A percentile compares a stretch with the other conserved stretches of the same genome.
These are phyloP conservation scores for Hesperia comma DNA, from an alignment of 2,888 invertebrate species.

Conservation along the genomic window DNA sequence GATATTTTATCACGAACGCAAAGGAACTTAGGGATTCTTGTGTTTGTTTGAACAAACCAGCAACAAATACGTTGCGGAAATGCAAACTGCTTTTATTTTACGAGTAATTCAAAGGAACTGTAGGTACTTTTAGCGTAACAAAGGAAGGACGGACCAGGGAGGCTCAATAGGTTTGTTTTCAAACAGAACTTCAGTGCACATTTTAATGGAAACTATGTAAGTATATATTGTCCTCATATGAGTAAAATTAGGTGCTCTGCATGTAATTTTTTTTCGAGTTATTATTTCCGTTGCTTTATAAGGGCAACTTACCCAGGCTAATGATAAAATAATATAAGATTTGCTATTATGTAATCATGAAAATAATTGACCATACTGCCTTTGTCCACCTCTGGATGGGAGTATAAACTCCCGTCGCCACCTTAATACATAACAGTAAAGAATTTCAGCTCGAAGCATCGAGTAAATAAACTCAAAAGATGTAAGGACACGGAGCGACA, in stretches of 20 bases:
- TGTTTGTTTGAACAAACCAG: conserved; percentile 72
- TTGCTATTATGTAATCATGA: too few relatives aligned
- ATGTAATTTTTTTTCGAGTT: too few relatives aligned
- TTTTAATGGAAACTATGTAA: not conserved
- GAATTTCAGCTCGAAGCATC: too few relatives aligned
- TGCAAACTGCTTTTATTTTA: conserved; percentile 72
- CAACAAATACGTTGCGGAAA: conserved; percentile 72
- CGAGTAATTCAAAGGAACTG: conserved; percentile 72
- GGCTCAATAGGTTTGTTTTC: conserved; percentile 53
- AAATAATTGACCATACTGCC: too few relatives aligned
- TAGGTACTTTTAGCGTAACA: conserved; percentile 60
- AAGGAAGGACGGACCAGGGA: conserved; percentile 43
- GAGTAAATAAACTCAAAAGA: conserved; percentile 14
- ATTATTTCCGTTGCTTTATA: too few relatives aligned
- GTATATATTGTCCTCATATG: not conserved
- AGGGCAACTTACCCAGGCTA: too few relatives aligned
- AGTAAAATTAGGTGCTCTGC: too few relatives aligned
- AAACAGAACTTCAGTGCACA: conserved; percentile 28
- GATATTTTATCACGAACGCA: conserved; percentile 74
- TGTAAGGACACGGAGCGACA: conserved; percentile 34
- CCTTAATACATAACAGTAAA: too few relatives aligned
- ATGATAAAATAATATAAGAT: too few relatives aligned
- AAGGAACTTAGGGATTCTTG: conserved; percentile 69
- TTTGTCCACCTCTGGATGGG: too few relatives aligned
- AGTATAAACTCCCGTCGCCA: too few relatives aligned